Evolutionary conservation across 64 coral and sea anemone genomes (phyloP).

Genomic region (Acropora yongei): DNA sequence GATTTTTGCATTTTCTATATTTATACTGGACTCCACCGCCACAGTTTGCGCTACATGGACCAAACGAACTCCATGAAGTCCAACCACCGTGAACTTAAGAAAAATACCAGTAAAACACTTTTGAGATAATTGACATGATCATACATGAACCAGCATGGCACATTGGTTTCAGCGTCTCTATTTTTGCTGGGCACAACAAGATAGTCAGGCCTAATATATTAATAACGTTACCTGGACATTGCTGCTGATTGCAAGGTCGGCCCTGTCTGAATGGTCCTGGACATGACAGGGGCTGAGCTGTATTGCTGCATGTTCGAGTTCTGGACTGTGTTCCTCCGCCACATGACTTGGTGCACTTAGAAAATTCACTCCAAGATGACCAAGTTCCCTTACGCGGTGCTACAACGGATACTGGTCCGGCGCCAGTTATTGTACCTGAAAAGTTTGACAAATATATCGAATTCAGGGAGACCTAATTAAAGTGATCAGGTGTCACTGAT

Average conservation of each 20-base stretch:
- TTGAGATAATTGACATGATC: too few species aligned
- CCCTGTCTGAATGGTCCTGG: conserved; percentile 9
- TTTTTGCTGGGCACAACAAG: too few species aligned
- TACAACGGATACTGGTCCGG: background rate
- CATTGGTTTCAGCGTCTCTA: too few species aligned
- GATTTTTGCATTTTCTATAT: conserved; percentile 36
- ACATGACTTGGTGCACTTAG: conserved; percentile 21
- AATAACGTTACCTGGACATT: conserved; percentile 27
- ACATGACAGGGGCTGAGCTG: conserved; percentile 10
- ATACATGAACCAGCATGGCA: too few species aligned
- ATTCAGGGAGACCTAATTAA: too few species aligned
- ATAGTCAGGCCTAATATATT: too few species aligned
- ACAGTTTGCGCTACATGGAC: conserved; percentile 11
- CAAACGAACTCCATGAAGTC: background rate
- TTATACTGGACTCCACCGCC: conserved; percentile 35
- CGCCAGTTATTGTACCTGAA: background rate
- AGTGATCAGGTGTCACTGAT: too few species aligned
- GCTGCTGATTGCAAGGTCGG: background rate
- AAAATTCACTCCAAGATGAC: conserved; percentile 20
- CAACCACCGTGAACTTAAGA: conserved; percentile 20
- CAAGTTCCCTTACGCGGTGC: background rate
- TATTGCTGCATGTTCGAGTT: conserved; percentile 30
- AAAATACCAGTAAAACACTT: background rate
- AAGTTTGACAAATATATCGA: background rate
- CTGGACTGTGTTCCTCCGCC: conserved; percentile 28